Evolutionary conservation across 2,797 vertebrate genomes (phyloP).

Genomic region (Microtus obscurus): DNA sequence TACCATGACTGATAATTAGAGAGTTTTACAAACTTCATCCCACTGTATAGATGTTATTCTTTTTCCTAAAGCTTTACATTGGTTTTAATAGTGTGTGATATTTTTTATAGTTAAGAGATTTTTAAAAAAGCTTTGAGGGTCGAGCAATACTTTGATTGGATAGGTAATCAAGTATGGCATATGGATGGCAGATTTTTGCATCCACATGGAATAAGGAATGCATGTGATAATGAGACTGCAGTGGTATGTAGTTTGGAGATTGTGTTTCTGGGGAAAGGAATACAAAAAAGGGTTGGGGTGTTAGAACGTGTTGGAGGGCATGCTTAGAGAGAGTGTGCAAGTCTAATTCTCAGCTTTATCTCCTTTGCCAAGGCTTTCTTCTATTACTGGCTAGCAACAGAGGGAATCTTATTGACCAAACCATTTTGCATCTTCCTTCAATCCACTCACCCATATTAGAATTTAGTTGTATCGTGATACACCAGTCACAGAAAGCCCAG

Average conservation of each 20-base stretch:
- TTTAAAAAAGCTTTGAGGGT: neutral
- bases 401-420: neutral
- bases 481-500: neutral
- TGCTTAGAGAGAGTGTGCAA: neutral
- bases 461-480: neutral
- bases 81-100: neutral
- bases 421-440: neutral
- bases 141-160: neutral
- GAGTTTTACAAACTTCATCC: neutral
- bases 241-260: neutral
- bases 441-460: neutral
- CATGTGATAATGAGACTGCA: neutral
- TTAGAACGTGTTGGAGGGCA: neutral
- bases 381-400: neutral
- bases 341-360: neutral
- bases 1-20: neutral
- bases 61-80: neutral
- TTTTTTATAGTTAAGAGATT: neutral
- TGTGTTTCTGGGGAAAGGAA: neutral
- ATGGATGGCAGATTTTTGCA: neutral
- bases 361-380: neutral
- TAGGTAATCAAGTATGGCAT: neutral
- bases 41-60: neutral
- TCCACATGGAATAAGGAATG: neutral
- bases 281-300: neutral